Base-by-base conservation (phyloP, 2,113 vertebrate genomes). In the Cisticola juncidis region DNA sequence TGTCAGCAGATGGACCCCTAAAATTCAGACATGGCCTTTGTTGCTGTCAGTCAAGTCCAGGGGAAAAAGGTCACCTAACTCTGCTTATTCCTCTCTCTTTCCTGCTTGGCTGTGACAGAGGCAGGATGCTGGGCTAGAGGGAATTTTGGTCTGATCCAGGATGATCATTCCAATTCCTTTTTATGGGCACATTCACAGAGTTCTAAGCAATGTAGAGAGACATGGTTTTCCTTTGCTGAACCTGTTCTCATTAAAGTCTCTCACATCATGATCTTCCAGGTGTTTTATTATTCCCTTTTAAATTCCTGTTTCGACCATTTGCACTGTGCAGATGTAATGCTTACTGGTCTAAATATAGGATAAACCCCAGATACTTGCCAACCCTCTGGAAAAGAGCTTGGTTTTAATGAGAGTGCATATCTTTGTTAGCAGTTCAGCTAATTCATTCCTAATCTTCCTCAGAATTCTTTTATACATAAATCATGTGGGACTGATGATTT, bases 241-340 rank as follows among this genome's bases (percentile, higher is more conserved):
- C 24, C 44, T 76, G 65, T 60, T 95, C 94, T 95, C 94, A 94
- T 95, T 96, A 95, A 94, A 86, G 65, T 53, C 77, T 86, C 72
- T 95, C 80, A 60, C 81, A 94, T 72, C 86, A 33, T 0, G 2
- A 79, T 84, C 92, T 95, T 94, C 81, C 95, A 97, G 94, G 95
- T 97, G 95, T 86, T 96, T 96, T 95, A 96, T 89, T 95, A 97
- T 96, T 96, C 95, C 69, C 83, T 97, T 96, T 96, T 74, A 97
- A 95, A 96, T 76, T 92, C 86, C 81, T 92, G 25, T 89, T 97
- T 79, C 4, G 2, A 79, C 94, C 92, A 91, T 92, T 97, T 94
- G 77, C 92, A 61, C 57, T 36, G 86, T 81, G 79, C 53, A 86
- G 88, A 77, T 95, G 80, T 60, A 95, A 68, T 94, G 86, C 86